Base-by-base conservation (phyloP, 35 echinoderm and acorn worm genomes). In the Apostichopus californicus region DNA sequence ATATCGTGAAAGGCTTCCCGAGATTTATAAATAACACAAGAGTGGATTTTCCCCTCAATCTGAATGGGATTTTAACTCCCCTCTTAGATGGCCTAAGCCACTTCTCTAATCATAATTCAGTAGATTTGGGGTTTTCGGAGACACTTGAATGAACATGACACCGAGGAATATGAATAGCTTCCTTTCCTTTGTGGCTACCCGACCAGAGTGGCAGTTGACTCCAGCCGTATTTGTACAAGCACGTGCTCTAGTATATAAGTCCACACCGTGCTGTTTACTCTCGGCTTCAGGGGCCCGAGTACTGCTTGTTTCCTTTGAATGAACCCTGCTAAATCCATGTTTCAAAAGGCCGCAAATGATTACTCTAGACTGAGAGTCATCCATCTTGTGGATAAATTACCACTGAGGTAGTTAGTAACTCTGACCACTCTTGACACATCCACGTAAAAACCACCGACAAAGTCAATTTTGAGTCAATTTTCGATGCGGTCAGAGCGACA, bases 141-240 rank as follows among this genome's bases (percentile, higher is more conserved):
- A 85, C 56, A 85, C 81, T 85, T 85, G 81, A 85, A 26, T 58
- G 81, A 85, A 85, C 81, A 85, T 58, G 81, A 85, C 81, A 58
- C 55, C 55, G 8, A 85, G 25, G 17, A 24, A 11, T 21, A 60
- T 59, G 55, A 85, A 58, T 17, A 56, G 20, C 17, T 9, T 6
- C 13, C 14, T 85, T 58, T 59, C 81, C 55, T 85, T 85, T 85
- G 81, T 85, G 81, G 12, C 15, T 20, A 14, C 10, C 14, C n/a
- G 55, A 56, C 81, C 20, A 25, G 15, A 55, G 57, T 22, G 23
- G 25, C 5, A 18, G 56, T n/a, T 58, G 81, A 85, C 81, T 85
- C 81, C 81, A 85, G 81, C 55, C n/a, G 7, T 85, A 18, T 85
- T 85, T 85, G 14, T 1, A 85, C 54, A 23, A 60, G 81, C 81